Base-by-base conservation (phyloP, 2,113 vertebrate genomes). In the Ranitomeya variabilis region DNA sequence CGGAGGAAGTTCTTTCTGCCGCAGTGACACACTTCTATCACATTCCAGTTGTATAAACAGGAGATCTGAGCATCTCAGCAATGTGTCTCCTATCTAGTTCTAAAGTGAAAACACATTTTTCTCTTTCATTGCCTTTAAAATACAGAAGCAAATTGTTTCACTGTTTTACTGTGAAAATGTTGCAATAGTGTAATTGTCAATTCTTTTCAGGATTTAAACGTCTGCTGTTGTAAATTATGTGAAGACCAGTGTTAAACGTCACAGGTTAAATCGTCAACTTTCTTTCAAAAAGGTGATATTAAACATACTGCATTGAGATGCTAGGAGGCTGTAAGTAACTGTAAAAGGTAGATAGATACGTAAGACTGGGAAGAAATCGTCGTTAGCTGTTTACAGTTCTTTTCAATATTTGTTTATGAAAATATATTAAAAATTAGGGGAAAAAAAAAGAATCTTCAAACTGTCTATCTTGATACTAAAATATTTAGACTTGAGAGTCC, bases 21-120 rank as follows among this genome's bases (percentile, higher is more conserved):
- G 62, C 74, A 64, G 13, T 86, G 85, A 79, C 74, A 86, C 59
- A 86, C 45, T 79, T 80, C 62, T 87, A 67, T 80, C 76, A 66
- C 77, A 80, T 80, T 80, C 86, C 86, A 87, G 62, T 87, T 87
- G 86, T 80, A 87, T 79, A 87, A 87, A 87, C 86, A 87, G 60
- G 60, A 69, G 60, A 87, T 69, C 77, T 80, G 62, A 69, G 54
- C 86, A 71, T 80, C 45, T 31, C 62, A 69, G 86, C n/a, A 57
- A 69, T 87, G 60, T 64, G 45, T 55, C 21, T 69, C 23, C 82
- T 83, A 26, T 79, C 74, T 80, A 69, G 62, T 80, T 77, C 67
- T 54, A 80, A 79, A 79, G 71, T 87, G 86, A 80, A 80, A 87
- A 78, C 85, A 87, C 86, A 87, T 87, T 87, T 79, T 45, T 8